Evolutionary conservation across 37 sponge, comb jelly and placozoan genomes (phyloP), one percentile per base, ranked within the genome.

Genomic region (Dysidea cf. avara): DNA sequence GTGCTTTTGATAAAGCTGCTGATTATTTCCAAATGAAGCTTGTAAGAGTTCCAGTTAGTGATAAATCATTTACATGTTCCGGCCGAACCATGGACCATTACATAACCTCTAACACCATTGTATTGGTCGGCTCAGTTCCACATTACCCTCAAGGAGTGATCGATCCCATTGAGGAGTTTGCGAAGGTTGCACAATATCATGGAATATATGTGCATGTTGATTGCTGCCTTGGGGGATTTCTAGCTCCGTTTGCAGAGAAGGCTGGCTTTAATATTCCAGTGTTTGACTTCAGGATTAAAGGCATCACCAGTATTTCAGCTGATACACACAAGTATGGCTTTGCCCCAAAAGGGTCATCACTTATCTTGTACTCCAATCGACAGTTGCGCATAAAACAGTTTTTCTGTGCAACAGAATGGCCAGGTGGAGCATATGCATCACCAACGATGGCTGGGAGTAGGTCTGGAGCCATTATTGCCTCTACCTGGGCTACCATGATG

Each of bases 251-350:
- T 76, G 91, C 94, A 93, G 90, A 98, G 67, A 89, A 89, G 28
- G 99, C 99, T 12, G 99, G 99, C 20, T 94, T 70, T 43, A 77
- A 84, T 3, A 58, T 94, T 11, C 75, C 81, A 7, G 90, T 82
- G 12, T 94, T 98, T 69, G 99, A 98, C 73, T 98, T 98, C 74
- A 52, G 92, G 39, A 81, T 98, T 1, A 61, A 76, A 28, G 99
- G 95, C 7, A 95, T 98, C 40, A 94, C 95, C 0, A 89, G 87
- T 61, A 92, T 98, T 26, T 94, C 95, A 2, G 82, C 86, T 13
- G 99, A 98, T 72, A 98, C 99, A 0, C 99, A 98, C 74, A 98
- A 98, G 67, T 98, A 94, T 54, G 99, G 99, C 26, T 94, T 76
- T 43, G 69, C 90, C 28, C 93, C 96, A 35, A 98, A 98, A 58